Base-by-base conservation (phyloP, 2,888 invertebrate genomes). In the Aelia acuminata region DNA sequence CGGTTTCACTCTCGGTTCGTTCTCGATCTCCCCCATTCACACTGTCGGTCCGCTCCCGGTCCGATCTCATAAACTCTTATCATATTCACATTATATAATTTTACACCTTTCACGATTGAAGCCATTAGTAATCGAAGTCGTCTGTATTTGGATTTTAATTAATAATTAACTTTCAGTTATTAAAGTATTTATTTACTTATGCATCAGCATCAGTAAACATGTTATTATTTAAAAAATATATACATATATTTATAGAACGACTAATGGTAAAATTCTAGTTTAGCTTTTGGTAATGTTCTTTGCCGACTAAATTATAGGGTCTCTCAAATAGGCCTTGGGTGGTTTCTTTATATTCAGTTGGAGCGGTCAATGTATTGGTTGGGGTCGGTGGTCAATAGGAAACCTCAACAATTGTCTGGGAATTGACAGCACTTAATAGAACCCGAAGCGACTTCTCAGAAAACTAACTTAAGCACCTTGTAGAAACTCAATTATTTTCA, bases 381-480 rank as follows among this genome's bases (percentile, higher is more conserved):
- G 53, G 22, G n/a, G n/a, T n/a, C n/a, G 20, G 53, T 1, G 53
- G n/a, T 57, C 57, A 57, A 57, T 57, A 57, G 57, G 26, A 26
- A 57, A 57, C 57, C 57, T 11, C 57, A 57, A 57, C 57, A 57
- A 57, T 57, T 57, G 57, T 57, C n/a, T 57, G 57, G 26, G 57
- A 15, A n/a, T 26, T 26, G 26, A 26, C 57, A 26, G 57, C 57
- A 26, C 57, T 57, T 57, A 57, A 15, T 22, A 13, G 26, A n/a
- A 57, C 26, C 4, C 57, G 13, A 57, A 57, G 57, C 26, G 57
- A 57, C 1, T 26, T 57, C 26, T 26, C n/a, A 26, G 57, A 57
- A 57, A 7, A 57, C n/a, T 57, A 53, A 53, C n/a, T n/a, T 53
- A n/a, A 53, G n/a, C n/a, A 22, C 8, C n/a, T 26, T 26, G 22